phyloP scores from a whole-genome alignment of 2,888 invertebrate genomes.

The Nymphalis urticae region DNA sequence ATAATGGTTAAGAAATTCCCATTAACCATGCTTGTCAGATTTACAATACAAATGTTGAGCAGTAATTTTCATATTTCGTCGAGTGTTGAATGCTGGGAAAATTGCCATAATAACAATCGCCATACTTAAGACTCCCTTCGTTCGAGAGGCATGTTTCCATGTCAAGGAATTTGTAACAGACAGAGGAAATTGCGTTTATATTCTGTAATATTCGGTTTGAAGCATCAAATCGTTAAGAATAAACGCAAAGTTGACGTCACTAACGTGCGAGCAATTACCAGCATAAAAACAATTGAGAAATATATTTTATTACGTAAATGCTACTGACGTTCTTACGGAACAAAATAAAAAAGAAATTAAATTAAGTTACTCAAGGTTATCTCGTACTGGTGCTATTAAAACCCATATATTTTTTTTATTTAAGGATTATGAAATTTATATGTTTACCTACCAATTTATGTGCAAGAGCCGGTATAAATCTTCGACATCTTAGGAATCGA shows the following conservation, averaged over 20 bases:
- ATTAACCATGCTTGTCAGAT: background rate
- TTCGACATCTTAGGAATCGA: conserved; percentile 67
- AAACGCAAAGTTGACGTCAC: background rate
- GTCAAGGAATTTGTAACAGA: conserved; percentile 35
- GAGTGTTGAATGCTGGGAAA: conserved; percentile 16
- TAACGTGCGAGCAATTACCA: background rate
- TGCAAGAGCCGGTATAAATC: conserved; percentile 69
- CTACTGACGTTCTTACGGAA: background rate
- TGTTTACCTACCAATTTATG: conserved; percentile 70
- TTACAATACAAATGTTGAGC: background rate
- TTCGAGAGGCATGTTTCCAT: conserved; percentile 35
- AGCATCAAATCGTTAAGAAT: conserved; percentile 3
- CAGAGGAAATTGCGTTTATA: conserved; percentile 14
- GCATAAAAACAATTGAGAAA: background rate
- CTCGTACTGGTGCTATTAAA: too few species aligned
- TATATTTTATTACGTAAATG: background rate
- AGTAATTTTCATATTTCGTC: conserved; percentile 15
- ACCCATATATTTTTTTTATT: too few species aligned
- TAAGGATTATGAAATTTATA: background rate
- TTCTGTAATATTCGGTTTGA: background rate
- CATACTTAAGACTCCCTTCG: conserved; percentile 14
- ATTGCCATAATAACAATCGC: conserved; percentile 23
- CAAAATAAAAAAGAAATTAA: background rate
- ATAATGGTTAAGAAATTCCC: background rate
- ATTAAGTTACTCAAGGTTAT: background rate